Percentiles rank a stretch among this genome's conserved stretches.
Evolutionary conservation across 1,140 invertebrate genomes (phyloP).

Genomic region (Muscidifurax raptorellus): DNA sequence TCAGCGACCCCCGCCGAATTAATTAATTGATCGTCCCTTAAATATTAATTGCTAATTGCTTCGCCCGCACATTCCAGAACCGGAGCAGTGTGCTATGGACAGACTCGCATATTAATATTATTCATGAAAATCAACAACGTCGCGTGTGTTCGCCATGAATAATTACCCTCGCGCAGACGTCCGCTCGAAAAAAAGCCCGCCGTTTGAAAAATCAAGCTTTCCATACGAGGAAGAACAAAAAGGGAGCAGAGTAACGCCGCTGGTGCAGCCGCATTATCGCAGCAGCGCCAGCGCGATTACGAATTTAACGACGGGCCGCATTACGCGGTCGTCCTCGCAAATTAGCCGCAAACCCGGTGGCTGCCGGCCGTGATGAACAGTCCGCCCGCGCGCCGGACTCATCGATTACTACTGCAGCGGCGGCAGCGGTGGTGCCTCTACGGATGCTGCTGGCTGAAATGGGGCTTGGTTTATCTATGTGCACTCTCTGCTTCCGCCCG

Average conservation of each 20-base stretch:
- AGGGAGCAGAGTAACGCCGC: background rate
- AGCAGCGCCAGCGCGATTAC: background rate
- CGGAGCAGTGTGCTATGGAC: no score
- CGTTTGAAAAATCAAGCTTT: background rate
- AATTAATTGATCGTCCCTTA: background rate
- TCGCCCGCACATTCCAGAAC: background rate
- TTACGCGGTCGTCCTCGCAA: slow-evolving; percentile 30
- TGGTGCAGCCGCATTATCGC: background rate
- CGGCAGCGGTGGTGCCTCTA: background rate
- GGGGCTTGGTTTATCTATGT: background rate
- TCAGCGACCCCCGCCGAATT: no score
- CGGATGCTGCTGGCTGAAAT: background rate
- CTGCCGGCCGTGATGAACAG: slow-evolving; percentile 6
- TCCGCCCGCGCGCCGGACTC: background rate
- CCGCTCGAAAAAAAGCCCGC: background rate
- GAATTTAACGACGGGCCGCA: slow-evolving; percentile 37
- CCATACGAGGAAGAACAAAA: background rate
- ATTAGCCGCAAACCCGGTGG: slow-evolving; percentile 23
- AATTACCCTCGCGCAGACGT: background rate
- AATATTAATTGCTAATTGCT: background rate
- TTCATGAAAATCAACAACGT: background rate
- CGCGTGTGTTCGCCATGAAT: background rate
- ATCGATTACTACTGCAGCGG: slow-evolving; percentile 24
- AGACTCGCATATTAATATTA: background rate
- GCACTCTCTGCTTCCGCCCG: background rate